Evolutionary conservation across 2,888 invertebrate genomes (phyloP).

Genomic region (Spilarctia lutea): DNA sequence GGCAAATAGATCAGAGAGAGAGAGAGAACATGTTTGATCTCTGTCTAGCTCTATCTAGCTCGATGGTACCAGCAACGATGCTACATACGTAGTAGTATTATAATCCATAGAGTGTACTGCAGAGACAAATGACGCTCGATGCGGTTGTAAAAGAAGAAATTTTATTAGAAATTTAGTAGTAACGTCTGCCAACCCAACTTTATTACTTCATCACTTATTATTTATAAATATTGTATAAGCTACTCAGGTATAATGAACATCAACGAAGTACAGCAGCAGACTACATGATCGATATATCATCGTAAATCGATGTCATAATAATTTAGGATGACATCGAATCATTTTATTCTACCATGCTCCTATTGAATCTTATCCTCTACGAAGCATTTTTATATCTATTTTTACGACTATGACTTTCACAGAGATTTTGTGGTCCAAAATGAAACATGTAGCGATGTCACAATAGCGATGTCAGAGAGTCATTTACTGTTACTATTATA

Average conservation of each 20-base stretch:
- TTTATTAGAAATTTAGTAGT: background rate
- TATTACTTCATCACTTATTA: slow-evolving; percentile 19
- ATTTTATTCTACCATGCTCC: slow-evolving; percentile 52
- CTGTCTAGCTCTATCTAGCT: too few relatives aligned
- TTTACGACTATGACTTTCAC: slow-evolving; percentile 56
- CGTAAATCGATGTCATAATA: slow-evolving; percentile 51
- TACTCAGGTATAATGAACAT: slow-evolving; percentile 30
- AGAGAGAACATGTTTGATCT: too few relatives aligned
- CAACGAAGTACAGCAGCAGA: slow-evolving; percentile 18
- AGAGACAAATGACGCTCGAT: background rate
- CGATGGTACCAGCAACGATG: background rate
- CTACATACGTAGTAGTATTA: background rate
- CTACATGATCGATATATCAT: slow-evolving; percentile 38
- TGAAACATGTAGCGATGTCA: slow-evolving; percentile 7
- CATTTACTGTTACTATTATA: too few relatives aligned
- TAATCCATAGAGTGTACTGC: background rate
- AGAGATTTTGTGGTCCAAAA: slow-evolving; percentile 3
- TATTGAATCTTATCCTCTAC: slow-evolving; percentile 53
- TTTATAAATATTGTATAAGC: slow-evolving; percentile 19
- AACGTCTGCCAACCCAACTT: slow-evolving; percentile 2
- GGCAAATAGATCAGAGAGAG: too few relatives aligned
- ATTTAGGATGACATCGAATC: slow-evolving; percentile 56
- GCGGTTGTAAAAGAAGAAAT: background rate
- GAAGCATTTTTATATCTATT: slow-evolving; percentile 65
- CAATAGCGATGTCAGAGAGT: background rate